Conservation (phyloP, 2,113 vertebrate species). For the Lucifuga dentata region DNA sequence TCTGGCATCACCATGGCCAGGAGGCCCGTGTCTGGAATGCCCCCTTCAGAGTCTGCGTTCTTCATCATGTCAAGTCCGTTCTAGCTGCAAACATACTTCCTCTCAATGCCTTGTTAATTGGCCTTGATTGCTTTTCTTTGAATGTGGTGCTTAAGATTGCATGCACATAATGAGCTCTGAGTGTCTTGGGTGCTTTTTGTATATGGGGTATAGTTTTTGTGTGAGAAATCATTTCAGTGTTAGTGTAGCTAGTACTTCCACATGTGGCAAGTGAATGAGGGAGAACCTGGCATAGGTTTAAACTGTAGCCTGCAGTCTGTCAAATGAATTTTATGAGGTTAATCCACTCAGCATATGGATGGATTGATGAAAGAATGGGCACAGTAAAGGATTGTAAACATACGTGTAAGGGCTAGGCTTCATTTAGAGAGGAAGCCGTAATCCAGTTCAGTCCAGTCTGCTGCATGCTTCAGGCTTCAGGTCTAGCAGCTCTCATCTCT, state of each 20-base stretch:
- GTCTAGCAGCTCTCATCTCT: conserved; percentile 34
- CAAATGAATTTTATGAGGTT: conserved; percentile 39
- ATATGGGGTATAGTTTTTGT: conserved; percentile 17
- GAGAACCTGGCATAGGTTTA: conserved; percentile 32
- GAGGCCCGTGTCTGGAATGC: conserved; percentile 58
- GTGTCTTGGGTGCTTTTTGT: conserved; percentile 48
- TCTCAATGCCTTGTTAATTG: conserved; percentile 32
- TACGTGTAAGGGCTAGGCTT: conserved; percentile 27
- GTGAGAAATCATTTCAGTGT: conserved; percentile 32
- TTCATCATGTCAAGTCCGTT: conserved; percentile 62
- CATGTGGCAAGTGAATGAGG: conserved; percentile 47
- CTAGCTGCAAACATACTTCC: conserved; percentile 44
- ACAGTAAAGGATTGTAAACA: conserved; percentile 23
- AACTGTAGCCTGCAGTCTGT: conserved; percentile 50
- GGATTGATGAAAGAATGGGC: conserved; percentile 30
- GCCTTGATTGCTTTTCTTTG: conserved; percentile 62
- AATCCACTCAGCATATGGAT: conserved; percentile 56
- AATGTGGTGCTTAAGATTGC: conserved; percentile 60
- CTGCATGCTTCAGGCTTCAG: conserved; percentile 67
- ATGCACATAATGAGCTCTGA: conserved; percentile 60
- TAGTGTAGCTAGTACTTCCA: conserved; percentile 16
- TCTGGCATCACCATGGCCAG: conserved; percentile 54
- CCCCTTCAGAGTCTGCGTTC: conserved; percentile 60
- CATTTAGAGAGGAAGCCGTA: conserved; percentile 32
- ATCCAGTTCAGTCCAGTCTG: conserved; percentile 37